Evolutionary conservation across 1,140 invertebrate species (phyloP).

Genomic region (Drosophila melanica): DNA sequence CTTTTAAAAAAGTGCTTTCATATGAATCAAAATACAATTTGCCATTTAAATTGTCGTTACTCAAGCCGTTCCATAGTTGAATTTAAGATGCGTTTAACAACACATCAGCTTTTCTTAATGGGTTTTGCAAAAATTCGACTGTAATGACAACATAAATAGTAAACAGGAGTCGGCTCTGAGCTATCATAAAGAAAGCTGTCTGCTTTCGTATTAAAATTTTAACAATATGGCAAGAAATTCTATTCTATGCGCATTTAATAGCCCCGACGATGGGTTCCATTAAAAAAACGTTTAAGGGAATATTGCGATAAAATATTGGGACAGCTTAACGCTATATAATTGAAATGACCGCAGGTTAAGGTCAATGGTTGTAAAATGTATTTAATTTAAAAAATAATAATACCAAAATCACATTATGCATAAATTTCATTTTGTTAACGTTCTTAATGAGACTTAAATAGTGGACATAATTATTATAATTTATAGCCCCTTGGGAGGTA

Average conservation of each 20-base stretch:
- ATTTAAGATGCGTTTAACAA: conserved; percentile 48
- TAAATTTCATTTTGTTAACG: conserved; percentile 26
- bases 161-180: conserved; percentile 2
- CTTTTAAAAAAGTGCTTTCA: too few relatives aligned
- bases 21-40: conserved; percentile 44
- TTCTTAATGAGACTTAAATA: conserved; percentile 36
- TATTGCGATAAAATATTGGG: not conserved
- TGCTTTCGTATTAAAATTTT: not conserved
- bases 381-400: conserved; percentile 3
- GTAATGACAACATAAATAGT: conserved; percentile 5
- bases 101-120: not conserved
- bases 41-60: conserved; percentile 53
- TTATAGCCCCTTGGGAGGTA: conserved; percentile 16
- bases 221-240: conserved; percentile 1
- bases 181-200: conserved; percentile 12
- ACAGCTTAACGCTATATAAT: conserved; percentile 36
- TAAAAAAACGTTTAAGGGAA: conserved; percentile 9
- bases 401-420: conserved; percentile 20
- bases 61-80: conserved; percentile 9
- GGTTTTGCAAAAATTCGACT: conserved; percentile 9
- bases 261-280: not conserved
- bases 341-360: conserved; percentile 30
- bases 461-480: conserved; percentile 49
- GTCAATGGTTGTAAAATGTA: conserved; percentile 47
- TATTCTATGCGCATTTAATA: not conserved